Base-by-base conservation (phyloP, 2,113 vertebrate genomes). In the Puntigrus tetrazona region DNA sequence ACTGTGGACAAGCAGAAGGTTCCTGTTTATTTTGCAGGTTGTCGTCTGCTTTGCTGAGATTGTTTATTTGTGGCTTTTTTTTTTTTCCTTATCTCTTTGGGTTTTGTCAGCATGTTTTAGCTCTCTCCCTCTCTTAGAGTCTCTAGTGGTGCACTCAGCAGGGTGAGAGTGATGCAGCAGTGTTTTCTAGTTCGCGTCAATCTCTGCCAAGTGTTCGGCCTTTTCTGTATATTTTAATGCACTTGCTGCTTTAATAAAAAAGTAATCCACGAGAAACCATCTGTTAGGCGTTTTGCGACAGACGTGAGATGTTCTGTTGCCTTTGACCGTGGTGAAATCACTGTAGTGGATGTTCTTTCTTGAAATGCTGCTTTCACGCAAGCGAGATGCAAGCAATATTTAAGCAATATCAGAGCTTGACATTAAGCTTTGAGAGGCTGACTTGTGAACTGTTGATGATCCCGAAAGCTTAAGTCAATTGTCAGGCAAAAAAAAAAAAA, bases 111-210 rank as follows among this genome's bases (percentile, higher is more conserved):
- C 82, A 75, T 84, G 61, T 84, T 59, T 61, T 41, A 57, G 2
- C 59, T 72, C 55, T 55, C 4, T 76, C 50, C 78, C 38, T 82
- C 50, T 73, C 70, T 73, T 10, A 52, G 69, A 20, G 34, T 73
- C 76, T 63, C 67, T 55, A 43, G 36, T 20, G 67, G 34, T 81
- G 57, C 61, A 55, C 59, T 75, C 63, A 34, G 72, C 83, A 27
- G 76, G 76, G 36, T 50, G 86, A 50, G 13, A 81, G 57, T 79
- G 75, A 69, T 41, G 41, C 73, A 55, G 61, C 77, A 73, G 59
- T 88, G 78, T 82, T 88, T 87, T 88, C 80, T 78, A 72, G 80
- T 52, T 78, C 79, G 78, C 76, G 86, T 89, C 86, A 90, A 75
- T 87, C 87, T 59, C 77, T 52, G 29, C 67, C 67, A n/a, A 36